phyloP scores from a whole-genome alignment of 2,797 vertebrate genomes.

The Pampus argenteus region DNA sequence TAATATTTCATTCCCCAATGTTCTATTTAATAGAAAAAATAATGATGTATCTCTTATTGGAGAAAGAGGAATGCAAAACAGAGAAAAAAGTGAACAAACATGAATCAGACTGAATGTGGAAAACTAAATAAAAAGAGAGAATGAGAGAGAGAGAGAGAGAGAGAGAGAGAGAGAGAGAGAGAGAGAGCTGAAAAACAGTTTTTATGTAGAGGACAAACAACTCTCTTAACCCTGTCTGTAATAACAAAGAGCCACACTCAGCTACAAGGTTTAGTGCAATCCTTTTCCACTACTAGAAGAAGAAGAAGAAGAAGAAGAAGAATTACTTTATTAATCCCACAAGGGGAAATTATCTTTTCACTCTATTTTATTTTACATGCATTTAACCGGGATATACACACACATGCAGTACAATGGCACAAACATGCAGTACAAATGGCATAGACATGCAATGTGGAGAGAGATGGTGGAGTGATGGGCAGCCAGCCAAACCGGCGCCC shows the following conservation, averaged over 20 bases:
- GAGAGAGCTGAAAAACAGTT: conserved; percentile 23
- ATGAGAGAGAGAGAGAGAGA: conserved; percentile 6
- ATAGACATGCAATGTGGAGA: too few species aligned
- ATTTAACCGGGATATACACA: too few species aligned
- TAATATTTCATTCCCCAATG: conserved; percentile 50
- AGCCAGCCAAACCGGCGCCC: too few species aligned
- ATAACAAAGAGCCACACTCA: conserved; percentile 56
- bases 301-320: too few species aligned
- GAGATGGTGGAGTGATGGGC: too few species aligned
- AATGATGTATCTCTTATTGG: conserved; percentile 28
- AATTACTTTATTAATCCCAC: too few species aligned
- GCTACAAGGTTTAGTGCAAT: conserved; percentile 63
- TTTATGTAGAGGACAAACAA: conserved; percentile 52
- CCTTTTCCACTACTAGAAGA: conserved; percentile 27
- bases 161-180: conserved; percentile 8
- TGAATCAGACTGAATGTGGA: conserved; percentile 24
- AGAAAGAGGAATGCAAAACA: conserved; percentile 21
- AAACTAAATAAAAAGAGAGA: conserved; percentile 30
- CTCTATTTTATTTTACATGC: too few species aligned
- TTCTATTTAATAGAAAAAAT: conserved; percentile 50
- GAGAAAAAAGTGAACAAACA: conserved; percentile 29
- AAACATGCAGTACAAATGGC: too few species aligned
- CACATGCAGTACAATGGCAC: too few species aligned
- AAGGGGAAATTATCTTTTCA: too few species aligned
- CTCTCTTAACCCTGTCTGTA: conserved; percentile 56